Evolutionary conservation across 2,888 invertebrate species (phyloP), one percentile per base, ranked within the genome.

Genomic region (Napeogenes inachia): DNA sequence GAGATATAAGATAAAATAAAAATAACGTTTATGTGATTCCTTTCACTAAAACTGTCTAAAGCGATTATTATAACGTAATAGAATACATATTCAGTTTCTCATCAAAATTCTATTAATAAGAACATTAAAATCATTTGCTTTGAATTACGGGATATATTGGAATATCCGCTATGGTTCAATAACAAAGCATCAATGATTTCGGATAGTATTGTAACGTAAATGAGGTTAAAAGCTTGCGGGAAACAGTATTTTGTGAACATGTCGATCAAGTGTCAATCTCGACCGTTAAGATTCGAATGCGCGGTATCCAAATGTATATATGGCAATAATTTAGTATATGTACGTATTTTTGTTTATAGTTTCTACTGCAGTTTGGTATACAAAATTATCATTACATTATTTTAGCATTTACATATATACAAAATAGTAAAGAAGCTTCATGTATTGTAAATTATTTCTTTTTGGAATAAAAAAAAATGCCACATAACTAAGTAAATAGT

Each of bases 221-320:
- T 73, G 79, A 82, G 87, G 87, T 85, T 88, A 88, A 88, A 87
- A 87, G 87, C 85, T 73, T 69, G 74, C 73, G 78, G 73, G 76
- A 71, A 81, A 64, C 77, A 76, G 81, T 84, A 82, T 84, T 85
- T 83, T 85, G 81, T 86, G 83, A 83, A 71, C 71, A 68, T 64
- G 71, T 71, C 73, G 64, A 70, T 74, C 74, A 72, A 68, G 65
- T 69, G 74, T 72, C 73, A 73, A 73, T 73, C 67, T 64, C 5
- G n/a, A n/a, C 56, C 61, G 38, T 46, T 59, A 55, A 61, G 47
- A 53, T 56, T 59, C 53, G 45, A 13, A 45, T 50, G 55, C 45
- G 30, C 45, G 12, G 4, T 45, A 45, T 33, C n/a, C n/a, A 46
- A 2, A 30, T 57, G 45, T 38, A 57, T 32, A 57, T 32, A 45